A percentile compares a stretch with the other conserved stretches of the same genome.
Evolutionary conservation across 2,888 invertebrate genomes (phyloP).

Genomic region (Cybosia mesomella): DNA sequence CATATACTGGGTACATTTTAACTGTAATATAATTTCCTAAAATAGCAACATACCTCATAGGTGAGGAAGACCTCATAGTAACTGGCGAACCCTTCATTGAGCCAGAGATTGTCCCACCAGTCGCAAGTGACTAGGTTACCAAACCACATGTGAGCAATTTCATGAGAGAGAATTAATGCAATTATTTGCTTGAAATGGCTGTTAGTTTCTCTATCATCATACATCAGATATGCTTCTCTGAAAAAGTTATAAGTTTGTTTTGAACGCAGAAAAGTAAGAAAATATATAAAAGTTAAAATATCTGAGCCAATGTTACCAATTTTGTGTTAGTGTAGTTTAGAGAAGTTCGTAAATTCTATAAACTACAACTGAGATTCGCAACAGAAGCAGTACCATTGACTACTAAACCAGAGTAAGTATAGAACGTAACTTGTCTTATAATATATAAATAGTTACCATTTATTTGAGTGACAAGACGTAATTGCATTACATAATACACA

Average conservation of each 20-base stretch:
- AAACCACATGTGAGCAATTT: slow-evolving; percentile 92
- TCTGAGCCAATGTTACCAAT: no score
- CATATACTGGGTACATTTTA: not conserved
- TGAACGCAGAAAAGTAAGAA: not conserved
- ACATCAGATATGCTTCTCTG: slow-evolving; percentile 82
- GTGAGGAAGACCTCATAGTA: slow-evolving; percentile 91
- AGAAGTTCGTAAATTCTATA: no score
- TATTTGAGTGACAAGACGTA: no score
- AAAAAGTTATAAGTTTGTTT: slow-evolving; percentile 1
- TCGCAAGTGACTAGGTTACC: slow-evolving; percentile 89
- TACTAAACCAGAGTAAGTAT: no score
- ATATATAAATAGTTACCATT: no score
- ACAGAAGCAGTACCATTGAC: no score
- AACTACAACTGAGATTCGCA: no score
- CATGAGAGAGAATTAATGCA: slow-evolving; percentile 89
- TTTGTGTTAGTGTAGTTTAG: no score
- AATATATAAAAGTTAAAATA: no score
- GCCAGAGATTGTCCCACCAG: slow-evolving; percentile 90
- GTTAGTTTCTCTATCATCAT: slow-evolving; percentile 73
- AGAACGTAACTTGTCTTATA: no score
- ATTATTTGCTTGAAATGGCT: slow-evolving; percentile 82
- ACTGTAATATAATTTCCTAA: not conserved
- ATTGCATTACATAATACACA: no score
- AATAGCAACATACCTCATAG: slow-evolving; percentile 74
- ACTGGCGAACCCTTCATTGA: slow-evolving; percentile 90